Base-by-base conservation (phyloP, 2,888 invertebrate genomes). In the Sarcophaga rosellei region DNA sequence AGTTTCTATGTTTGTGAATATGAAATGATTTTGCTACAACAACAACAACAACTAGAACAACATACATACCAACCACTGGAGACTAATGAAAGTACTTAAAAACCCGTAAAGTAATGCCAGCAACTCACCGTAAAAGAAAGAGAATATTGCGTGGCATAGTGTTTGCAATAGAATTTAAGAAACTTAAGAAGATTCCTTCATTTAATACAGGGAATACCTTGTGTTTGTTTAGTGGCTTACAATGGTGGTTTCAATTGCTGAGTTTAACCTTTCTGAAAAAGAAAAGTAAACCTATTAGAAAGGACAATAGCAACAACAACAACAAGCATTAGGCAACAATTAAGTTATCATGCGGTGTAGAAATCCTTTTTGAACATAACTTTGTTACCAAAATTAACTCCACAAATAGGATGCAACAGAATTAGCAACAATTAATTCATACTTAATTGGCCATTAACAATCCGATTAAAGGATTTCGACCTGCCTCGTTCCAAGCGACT, bases 81-180 rank as follows among this genome's bases (percentile, higher is more conserved):
- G 81, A 78, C 84, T 86, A 81, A 86, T 84, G 84, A 86, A 84
- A 81, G 84, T 70, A 75, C 78, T 86, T 84, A 75, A 78, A 57
- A 72, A 81, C 62, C 65, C 61, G 53, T 73, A 73, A 57, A 47
- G 44, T 57, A 69, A 47, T 45, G 59, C 21, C 6, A 65, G 17
- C 25, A 61, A 68, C 35, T 8, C n/a, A 0, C 10, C 8, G 35
- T 10, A 10, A 35, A 35, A 10, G 35, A 35, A 35, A 35, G 10
- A 1, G 10, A 35, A 35, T 10, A 8, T 35, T 8, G 35, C 35
- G 35, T 35, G 1, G 35, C 10, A 0, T 35, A 1, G 10, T 35
- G 8, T 35, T 35, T 35, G 35, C 1, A 35, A 35, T 1, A 35
- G 10, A 35, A 35, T 35, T 35, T 10, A 35, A 10, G 35, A 35